Conservation (phyloP, 2,888 invertebrate genomes). For the Erebia epiphron region DNA sequence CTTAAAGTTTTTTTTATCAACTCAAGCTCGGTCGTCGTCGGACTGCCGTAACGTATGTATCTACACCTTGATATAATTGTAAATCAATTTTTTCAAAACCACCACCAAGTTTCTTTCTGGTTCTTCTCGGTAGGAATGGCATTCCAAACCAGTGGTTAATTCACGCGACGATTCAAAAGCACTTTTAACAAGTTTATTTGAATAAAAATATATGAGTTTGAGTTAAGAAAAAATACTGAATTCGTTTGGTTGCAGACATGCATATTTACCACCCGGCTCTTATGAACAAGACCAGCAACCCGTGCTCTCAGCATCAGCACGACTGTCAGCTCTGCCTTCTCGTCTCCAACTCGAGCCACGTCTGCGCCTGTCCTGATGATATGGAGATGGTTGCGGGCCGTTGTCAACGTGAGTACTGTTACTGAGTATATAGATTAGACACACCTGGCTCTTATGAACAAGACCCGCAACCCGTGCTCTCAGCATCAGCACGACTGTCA, state of each 20-base stretch:
- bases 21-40: too few relatives aligned
- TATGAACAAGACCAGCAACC: constrained; percentile 80
- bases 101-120: too few relatives aligned
- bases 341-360: constrained; percentile 77
- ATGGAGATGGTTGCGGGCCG: constrained; percentile 82
- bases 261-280: constrained; percentile 89
- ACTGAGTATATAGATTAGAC: constrained; percentile 49
- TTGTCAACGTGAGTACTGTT: constrained; percentile 57
- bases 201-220: constrained; percentile 41
- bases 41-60: too few relatives aligned
- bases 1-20: too few relatives aligned
- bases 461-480: too few relatives aligned
- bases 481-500: too few relatives aligned
- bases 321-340: constrained; percentile 91
- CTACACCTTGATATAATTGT: too few relatives aligned
- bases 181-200: too few relatives aligned
- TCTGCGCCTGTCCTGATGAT: constrained; percentile 90
- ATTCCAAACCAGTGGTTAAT: too few relatives aligned
- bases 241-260: constrained; percentile 79
- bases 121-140: too few relatives aligned
- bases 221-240: background rate
- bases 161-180: too few relatives aligned
- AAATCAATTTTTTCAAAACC: too few relatives aligned
- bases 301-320: constrained; percentile 78
- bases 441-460: constrained; percentile 73